A percentile compares a stretch with the other conserved stretches of the same genome.
Evolutionary conservation across 2,797 vertebrate genomes (phyloP).

Genomic region (Sebastes alutus): DNA sequence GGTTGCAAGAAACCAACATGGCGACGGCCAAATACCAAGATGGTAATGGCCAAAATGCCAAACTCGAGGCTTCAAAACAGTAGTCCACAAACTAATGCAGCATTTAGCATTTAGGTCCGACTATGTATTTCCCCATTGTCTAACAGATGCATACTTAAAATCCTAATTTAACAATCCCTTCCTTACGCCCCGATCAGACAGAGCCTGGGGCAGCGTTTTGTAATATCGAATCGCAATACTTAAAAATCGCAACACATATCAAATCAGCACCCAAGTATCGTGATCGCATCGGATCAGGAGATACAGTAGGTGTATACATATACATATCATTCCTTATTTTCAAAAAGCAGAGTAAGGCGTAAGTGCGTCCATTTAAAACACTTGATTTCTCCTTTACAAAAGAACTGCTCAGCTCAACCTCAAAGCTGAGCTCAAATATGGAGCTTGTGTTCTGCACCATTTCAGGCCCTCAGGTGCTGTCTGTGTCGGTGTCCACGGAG

Average conservation of each 20-base stretch:
- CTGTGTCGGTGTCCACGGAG: constrained; percentile 45
- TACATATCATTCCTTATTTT: background rate
- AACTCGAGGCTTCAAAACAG: too few relatives aligned
- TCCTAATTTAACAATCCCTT: background rate
- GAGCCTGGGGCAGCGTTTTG: too few relatives aligned
- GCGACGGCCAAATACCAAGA: too few relatives aligned
- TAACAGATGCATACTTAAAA: background rate
- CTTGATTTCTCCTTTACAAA: background rate
- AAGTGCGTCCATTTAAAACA: background rate
- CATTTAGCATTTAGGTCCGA: background rate
- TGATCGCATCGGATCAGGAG: too few relatives aligned
- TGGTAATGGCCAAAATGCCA: too few relatives aligned
- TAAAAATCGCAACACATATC: too few relatives aligned
- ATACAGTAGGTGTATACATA: too few relatives aligned
- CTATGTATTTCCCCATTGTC: background rate
- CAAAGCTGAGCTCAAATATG: constrained; percentile 23
- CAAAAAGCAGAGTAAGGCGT: background rate
- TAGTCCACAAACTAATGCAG: too few relatives aligned
- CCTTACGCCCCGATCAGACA: background rate
- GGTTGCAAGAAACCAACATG: accelerated
- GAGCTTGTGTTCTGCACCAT: constrained; percentile 22
- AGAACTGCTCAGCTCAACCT: background rate
- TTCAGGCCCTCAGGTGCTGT: constrained; percentile 49
- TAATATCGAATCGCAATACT: too few relatives aligned
- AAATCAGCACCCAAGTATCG: too few relatives aligned